Conservation (phyloP, 2,888 invertebrate genomes). For the Acleris sparsana region DNA sequence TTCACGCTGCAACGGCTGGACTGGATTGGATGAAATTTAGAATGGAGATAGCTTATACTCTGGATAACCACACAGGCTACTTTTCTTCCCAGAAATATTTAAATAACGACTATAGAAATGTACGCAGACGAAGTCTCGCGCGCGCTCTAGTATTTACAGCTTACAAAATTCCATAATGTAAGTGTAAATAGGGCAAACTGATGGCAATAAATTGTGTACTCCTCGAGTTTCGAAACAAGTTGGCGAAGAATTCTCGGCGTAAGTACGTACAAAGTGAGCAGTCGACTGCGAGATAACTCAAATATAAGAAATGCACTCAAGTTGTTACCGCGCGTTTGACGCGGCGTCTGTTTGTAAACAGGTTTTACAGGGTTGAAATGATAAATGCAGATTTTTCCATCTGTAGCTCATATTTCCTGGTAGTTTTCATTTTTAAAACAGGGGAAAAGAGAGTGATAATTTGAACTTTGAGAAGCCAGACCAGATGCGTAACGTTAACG, state of each 20-base stretch:
- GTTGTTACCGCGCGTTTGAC: conserved; percentile 31
- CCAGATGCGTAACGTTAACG: too few species aligned
- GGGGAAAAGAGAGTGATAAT: too few species aligned
- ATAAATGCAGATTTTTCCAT: too few species aligned
- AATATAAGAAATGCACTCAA: conserved; percentile 45
- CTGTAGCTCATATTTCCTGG: conserved; percentile 2
- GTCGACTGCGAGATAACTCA: conserved; percentile 66
- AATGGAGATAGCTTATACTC: too few species aligned
- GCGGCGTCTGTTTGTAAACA: conserved; percentile 32
- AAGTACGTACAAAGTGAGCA: conserved; percentile 54
- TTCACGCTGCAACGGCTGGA: too few species aligned
- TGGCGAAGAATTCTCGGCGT: conserved; percentile 53
- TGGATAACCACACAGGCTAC: too few species aligned
- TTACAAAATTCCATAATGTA: conserved; percentile 61
- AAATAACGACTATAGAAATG: too few species aligned
- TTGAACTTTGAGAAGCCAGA: too few species aligned
- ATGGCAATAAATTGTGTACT: conserved; percentile 60
- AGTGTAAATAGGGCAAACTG: conserved; percentile 57
- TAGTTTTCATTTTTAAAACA: not conserved
- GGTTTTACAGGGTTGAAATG: not conserved
- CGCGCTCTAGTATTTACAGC: conserved; percentile 35
- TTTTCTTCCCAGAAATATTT: too few species aligned
- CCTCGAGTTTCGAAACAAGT: conserved; percentile 57
- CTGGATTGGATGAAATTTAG: too few species aligned
- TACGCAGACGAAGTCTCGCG: too few species aligned